These are phyloP conservation scores for Gambusia yucatana DNA, from an alignment of 2,797 vertebrate species.

Conservation along the genomic window DNA sequence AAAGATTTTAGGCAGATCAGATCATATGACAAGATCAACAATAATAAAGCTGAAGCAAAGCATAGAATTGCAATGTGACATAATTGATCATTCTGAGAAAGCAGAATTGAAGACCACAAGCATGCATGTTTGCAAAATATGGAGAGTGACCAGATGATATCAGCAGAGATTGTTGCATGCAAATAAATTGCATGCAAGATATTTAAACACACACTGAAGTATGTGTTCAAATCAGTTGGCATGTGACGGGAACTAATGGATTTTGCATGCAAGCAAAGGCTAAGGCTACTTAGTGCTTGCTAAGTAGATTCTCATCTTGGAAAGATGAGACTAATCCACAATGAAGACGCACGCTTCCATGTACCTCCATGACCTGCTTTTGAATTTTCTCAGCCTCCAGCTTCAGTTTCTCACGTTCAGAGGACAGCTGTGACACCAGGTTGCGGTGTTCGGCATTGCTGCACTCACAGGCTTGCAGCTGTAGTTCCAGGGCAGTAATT, in stretches of 20 bases:
- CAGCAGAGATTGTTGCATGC: constrained; percentile 35
- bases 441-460: constrained; percentile 88
- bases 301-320: constrained; percentile 44
- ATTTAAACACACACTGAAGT: constrained; percentile 59
- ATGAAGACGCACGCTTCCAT: constrained; percentile 66
- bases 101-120: constrained; percentile 44
- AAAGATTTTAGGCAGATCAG: constrained; percentile 27
- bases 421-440: constrained; percentile 92
- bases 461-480: constrained; percentile 88
- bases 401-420: constrained; percentile 95
- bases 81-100: constrained; percentile 17
- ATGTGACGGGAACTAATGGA: constrained; percentile 32
- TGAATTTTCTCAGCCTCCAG: constrained; percentile 95
- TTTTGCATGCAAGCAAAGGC: constrained; percentile 57
- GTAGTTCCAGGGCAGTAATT: constrained; percentile 87
- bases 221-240: constrained; percentile 62
- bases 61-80: constrained; percentile 14
- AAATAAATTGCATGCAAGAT: constrained; percentile 56
- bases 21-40: constrained; percentile 17
- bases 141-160: constrained; percentile 2
- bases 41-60: constrained; percentile 13
- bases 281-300: constrained; percentile 39
- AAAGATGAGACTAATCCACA: constrained; percentile 58
- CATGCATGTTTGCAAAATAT: constrained; percentile 36
- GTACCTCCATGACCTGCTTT: constrained; percentile 96